Evolutionary conservation across 2,113 vertebrate species (phyloP).

Genomic region (Brienomyrus longianalis): DNA sequence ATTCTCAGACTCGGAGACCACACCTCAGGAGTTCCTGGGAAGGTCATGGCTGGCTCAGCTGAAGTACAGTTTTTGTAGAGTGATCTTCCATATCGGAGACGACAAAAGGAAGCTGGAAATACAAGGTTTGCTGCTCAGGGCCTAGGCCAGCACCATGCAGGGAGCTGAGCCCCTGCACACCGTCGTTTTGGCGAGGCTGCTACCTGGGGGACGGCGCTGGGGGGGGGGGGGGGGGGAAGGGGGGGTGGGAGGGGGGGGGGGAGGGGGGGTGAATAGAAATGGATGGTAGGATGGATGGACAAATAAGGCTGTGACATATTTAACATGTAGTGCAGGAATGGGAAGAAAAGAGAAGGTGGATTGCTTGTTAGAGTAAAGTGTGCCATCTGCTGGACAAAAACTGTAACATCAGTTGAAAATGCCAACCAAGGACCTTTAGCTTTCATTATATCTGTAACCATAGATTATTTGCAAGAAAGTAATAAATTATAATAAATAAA

Average conservation of each 20-base stretch:
- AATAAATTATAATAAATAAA: not conserved
- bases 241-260: no score
- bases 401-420: not conserved
- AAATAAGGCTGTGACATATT: not conserved
- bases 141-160: not conserved
- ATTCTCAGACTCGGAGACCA: not conserved
- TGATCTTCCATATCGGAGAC: not conserved
- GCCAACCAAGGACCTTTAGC: not conserved
- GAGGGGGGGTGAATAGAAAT: not conserved
- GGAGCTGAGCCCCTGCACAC: no score
- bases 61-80: not conserved
- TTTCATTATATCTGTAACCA: not conserved
- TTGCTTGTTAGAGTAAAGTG: not conserved
- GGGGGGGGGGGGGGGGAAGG: no score
- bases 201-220: not conserved
- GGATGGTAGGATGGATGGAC: not conserved
- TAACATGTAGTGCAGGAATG: not conserved
- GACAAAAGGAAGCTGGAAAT: not conserved
- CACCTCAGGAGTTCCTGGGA: not conserved
- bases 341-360: not conserved
- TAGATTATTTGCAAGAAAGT: not conserved
- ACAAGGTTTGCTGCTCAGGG: not conserved
- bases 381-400: not conserved
- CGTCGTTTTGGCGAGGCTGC: not conserved
- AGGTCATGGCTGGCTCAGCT: not conserved